Conservation (phyloP, 2,888 invertebrate genomes). For the Noctua janthina region DNA sequence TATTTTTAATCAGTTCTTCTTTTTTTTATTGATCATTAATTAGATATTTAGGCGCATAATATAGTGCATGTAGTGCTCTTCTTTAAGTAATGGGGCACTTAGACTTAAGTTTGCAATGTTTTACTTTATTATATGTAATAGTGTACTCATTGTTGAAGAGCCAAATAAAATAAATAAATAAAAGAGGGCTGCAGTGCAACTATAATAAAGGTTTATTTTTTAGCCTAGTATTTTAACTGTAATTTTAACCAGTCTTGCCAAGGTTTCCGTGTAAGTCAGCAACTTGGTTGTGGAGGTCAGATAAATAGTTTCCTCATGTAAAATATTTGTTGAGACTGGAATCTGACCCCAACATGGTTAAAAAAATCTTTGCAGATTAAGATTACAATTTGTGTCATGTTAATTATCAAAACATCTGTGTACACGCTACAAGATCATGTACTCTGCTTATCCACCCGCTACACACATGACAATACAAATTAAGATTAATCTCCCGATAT, state of each 20-base stretch:
- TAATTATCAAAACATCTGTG: neutral
- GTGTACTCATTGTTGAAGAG: no score
- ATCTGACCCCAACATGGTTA: neutral
- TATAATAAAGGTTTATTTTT: neutral
- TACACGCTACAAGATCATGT: constrained; percentile 9
- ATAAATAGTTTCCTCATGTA: neutral
- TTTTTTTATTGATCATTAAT: no score
- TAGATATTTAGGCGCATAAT: no score
- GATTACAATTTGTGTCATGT: neutral
- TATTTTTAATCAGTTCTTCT: no score
- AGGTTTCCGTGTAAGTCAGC: neutral
- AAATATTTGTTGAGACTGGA: neutral
- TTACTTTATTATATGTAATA: no score
- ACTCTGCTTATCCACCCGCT: constrained; percentile 19
- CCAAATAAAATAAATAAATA: no score
- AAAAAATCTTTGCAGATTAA: neutral
- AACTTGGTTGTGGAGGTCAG: neutral
- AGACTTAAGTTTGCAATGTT: no score
- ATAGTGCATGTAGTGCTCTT: no score
- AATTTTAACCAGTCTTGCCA: neutral
- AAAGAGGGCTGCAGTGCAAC: neutral
- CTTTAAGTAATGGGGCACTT: no score
- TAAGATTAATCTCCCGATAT: constrained; percentile 60
- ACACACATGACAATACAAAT: constrained; percentile 57
- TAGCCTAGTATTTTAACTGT: neutral